Percentiles rank a stretch among this genome's conserved stretches.
phyloP scores from a whole-genome alignment of 2,888 invertebrate genomes.

The Latrodectus elegans region DNA sequence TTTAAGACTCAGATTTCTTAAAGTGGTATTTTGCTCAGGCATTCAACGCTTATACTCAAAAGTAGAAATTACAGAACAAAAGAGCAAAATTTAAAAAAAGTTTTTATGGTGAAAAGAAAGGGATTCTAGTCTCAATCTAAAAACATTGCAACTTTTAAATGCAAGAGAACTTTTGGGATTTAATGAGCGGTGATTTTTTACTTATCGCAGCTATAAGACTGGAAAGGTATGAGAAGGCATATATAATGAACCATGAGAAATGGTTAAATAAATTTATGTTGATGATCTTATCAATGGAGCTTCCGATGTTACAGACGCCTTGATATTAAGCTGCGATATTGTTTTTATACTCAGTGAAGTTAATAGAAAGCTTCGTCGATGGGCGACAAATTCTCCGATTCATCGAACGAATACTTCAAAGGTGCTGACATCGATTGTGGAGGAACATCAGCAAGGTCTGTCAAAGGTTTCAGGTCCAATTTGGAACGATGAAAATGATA shows the following conservation, averaged over 20 bases:
- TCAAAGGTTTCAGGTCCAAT: constrained; percentile 16
- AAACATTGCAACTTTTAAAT: not conserved
- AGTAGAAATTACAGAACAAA: constrained; percentile 31
- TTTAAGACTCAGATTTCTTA: not conserved
- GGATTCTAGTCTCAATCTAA: constrained; percentile 13
- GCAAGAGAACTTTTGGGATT: not conserved
- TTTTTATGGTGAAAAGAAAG: constrained; percentile 15
- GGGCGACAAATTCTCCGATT: constrained; percentile 4
- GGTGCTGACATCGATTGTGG: not conserved
- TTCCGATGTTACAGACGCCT: not conserved
- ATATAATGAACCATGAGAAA: not conserved
- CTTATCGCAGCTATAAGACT: constrained; percentile 1
- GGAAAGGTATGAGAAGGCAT: not conserved
- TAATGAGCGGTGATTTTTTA: constrained; percentile 13
- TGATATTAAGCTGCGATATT: not conserved
- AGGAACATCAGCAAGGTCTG: constrained; percentile 8
- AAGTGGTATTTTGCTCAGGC: not conserved
- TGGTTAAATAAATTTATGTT: constrained; percentile 13
- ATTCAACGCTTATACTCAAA: constrained; percentile 28
- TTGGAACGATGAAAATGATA: constrained; percentile 18
- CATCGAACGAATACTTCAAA: not conserved
- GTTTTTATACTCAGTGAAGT: not conserved
- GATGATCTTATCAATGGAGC: constrained; percentile 23
- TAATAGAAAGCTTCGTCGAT: not conserved
- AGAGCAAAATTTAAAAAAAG: not conserved